Evolutionary conservation across 1,140 invertebrate genomes (phyloP).

Genomic region (Galendromus occidentalis): DNA sequence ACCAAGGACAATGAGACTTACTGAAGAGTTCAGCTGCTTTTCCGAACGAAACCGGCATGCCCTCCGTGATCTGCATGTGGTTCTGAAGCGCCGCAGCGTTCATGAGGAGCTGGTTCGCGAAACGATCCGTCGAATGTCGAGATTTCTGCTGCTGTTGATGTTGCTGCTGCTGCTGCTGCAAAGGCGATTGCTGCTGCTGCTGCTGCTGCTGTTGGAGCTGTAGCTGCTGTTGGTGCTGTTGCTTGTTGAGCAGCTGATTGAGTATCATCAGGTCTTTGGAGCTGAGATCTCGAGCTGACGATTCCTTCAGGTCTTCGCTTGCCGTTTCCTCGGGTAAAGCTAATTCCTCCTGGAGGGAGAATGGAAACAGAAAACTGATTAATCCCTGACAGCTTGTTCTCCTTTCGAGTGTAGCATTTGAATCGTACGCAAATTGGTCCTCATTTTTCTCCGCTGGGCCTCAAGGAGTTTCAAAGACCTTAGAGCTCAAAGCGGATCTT

Average conservation of each 20-base stretch:
- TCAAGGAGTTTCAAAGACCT: too few relatives aligned
- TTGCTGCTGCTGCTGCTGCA: neutral
- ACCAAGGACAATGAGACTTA: too few relatives aligned
- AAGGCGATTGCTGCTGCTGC: neutral
- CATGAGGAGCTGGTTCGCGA: neutral
- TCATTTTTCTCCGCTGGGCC: too few relatives aligned
- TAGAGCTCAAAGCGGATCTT: too few relatives aligned
- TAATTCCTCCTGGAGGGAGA: too few relatives aligned
- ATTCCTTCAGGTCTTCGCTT: neutral
- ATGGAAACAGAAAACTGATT: too few relatives aligned
- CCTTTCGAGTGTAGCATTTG: too few relatives aligned
- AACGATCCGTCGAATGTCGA: neutral
- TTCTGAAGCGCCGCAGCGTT: neutral
- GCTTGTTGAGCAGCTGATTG: conserved; percentile 8
- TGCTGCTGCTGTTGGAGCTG: neutral
- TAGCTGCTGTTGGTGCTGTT: neutral
- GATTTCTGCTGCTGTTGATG: neutral
- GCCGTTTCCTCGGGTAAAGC: too few relatives aligned
- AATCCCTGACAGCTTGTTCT: too few relatives aligned
- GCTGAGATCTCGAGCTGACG: neutral
- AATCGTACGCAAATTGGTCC: too few relatives aligned
- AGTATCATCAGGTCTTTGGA: neutral
- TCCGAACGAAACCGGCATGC: neutral
- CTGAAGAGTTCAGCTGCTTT: too few relatives aligned
- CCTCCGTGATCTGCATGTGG: neutral